Evolutionary conservation across 2,888 invertebrate species (phyloP), one percentile per base, ranked within the genome.

Genomic region (Gerris lacustris): DNA sequence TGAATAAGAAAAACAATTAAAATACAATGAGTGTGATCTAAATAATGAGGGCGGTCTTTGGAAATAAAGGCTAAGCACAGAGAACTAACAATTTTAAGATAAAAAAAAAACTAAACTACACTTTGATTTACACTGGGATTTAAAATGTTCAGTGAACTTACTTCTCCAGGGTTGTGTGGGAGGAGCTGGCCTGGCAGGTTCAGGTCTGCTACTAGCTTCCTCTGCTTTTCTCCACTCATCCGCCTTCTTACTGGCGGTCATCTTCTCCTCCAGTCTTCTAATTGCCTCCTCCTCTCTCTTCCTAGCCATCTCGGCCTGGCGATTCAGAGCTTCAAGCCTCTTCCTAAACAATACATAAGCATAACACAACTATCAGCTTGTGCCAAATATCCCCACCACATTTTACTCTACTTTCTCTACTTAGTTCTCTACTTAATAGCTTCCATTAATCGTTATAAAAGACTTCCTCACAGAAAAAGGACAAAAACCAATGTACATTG

Each of bases 201-300:
- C 71, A 67, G n/a, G 15, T 44, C 31, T 67, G 31, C 67, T 68
- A 44, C 68, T 70, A 18, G 44, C 64, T 9, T 64, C 64, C 64
- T 69, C 69, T 67, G 7, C 43, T 44, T 67, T 67, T 17, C 67
- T 67, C 67, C 67, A 67, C 67, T 67, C 45, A 67, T 67, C 44
- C 1, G 45, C 45, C 11, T 66, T 18, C 31, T 17, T 66, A 55
- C 11, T 15, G 5, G 9, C 80, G 64, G 81, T 81, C 67, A 83
- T 82, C 75, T 77, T 80, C 71, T 84, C 83, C 73, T 86, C 85
- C 15, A 88, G 80, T 76, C 86, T 87, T 5, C 86, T 84, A 67
- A 87, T 87, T 0, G 88, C 84, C 75, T 90, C 90, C 6, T 88
- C 90, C 73, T 91, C 89, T 76, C 86, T 87, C 17, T 86, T 87